Evolutionary conservation across 1,140 invertebrate genomes (phyloP).

Genomic region (Linepithema humile): DNA sequence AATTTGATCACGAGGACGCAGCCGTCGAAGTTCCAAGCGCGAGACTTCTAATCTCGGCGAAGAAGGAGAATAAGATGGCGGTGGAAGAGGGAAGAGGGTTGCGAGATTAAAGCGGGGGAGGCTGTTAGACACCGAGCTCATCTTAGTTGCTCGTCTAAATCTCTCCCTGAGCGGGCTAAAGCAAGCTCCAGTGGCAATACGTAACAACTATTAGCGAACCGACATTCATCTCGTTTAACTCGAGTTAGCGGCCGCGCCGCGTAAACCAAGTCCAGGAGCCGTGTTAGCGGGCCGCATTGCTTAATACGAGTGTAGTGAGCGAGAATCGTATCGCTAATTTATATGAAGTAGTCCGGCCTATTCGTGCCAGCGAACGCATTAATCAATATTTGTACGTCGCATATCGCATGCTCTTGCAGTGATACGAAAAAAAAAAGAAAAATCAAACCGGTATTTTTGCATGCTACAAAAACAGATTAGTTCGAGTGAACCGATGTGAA

Average conservation of each 20-base stretch:
- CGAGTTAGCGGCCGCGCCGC: slow-evolving; percentile 75
- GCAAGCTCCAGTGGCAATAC: slow-evolving; percentile 74
- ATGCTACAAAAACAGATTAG: background rate
- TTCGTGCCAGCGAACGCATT: slow-evolving; percentile 49
- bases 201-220: slow-evolving; percentile 81
- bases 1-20: slow-evolving; percentile 61
- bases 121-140: slow-evolving; percentile 59
- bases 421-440: background rate
- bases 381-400: slow-evolving; percentile 67
- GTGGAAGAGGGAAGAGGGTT: background rate
- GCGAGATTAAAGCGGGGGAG: slow-evolving; percentile 28
- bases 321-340: slow-evolving; percentile 74
- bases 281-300: slow-evolving; percentile 70
- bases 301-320: slow-evolving; percentile 70
- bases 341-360: slow-evolving; percentile 68
- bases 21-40: slow-evolving; percentile 27
- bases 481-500: background rate
- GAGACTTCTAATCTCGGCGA: slow-evolving; percentile 66
- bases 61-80: slow-evolving; percentile 52
- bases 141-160: slow-evolving; percentile 73
- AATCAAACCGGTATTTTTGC: background rate
- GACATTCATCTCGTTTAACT: slow-evolving; percentile 82
- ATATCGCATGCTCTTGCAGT: background rate
- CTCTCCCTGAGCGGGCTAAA: slow-evolving; percentile 67
- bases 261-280: slow-evolving; percentile 70